phyloP scores from a whole-genome alignment of 2,888 invertebrate species.

The Amphiduros pacificus region DNA sequence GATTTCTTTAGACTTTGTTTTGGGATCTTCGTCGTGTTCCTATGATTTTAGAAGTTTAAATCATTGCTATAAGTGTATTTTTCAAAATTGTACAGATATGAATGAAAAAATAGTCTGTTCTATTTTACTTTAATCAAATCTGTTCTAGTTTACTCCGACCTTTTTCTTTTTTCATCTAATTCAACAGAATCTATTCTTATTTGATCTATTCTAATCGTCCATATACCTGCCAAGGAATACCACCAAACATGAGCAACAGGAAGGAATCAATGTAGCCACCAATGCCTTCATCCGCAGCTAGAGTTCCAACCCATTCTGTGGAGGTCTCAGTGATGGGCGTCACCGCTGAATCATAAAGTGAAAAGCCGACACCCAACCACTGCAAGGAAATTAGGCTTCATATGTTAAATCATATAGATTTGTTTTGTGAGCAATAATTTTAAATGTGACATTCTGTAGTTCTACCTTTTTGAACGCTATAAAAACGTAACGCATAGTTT shows the following conservation, averaged over 20 bases:
- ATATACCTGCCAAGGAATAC: constrained; percentile 77
- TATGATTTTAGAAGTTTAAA: too few relatives aligned
- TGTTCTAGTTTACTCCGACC: too few relatives aligned
- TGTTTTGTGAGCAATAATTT: background rate
- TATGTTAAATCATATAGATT: background rate
- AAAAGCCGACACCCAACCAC: constrained; percentile 97
- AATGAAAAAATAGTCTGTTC: too few relatives aligned
- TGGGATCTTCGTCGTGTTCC: too few relatives aligned
- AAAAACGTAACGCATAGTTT: too few relatives aligned
- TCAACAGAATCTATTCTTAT: too few relatives aligned
- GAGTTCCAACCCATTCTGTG: constrained; percentile 31
- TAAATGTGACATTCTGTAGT: background rate
- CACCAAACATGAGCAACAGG: constrained; percentile 87
- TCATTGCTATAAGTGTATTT: too few relatives aligned
- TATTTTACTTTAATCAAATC: too few relatives aligned
- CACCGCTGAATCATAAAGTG: constrained; percentile 84
- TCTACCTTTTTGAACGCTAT: background rate
- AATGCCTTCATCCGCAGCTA: constrained; percentile 20
- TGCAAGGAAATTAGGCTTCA: constrained; percentile 48
- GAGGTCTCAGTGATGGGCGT: constrained; percentile 67
- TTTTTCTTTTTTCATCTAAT: too few relatives aligned
- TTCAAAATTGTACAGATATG: too few relatives aligned
- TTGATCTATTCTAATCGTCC: too few relatives aligned
- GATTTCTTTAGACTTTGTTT: too few relatives aligned
- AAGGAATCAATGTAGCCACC: constrained; percentile 72